These are phyloP conservation scores for Tuberolachnus salignus DNA, from an alignment of 2,888 invertebrate species.

Conservation along the genomic window DNA sequence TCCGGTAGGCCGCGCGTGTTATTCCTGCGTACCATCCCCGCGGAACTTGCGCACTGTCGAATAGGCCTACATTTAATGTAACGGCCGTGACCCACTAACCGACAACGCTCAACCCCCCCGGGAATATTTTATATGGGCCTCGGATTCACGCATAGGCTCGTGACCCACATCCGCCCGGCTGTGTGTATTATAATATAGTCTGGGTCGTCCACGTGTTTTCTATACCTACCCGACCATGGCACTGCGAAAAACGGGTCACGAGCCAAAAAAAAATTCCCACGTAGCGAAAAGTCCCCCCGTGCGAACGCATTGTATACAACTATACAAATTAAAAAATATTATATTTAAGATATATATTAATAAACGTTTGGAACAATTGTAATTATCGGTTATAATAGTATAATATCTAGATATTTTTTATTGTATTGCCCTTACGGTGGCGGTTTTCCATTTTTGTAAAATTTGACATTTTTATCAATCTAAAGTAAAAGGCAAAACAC, in stretches of 20 bases:
- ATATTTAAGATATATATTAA: too few relatives aligned
- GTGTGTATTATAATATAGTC: background rate
- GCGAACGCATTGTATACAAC: too few relatives aligned
- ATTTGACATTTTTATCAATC: too few relatives aligned
- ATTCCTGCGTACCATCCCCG: background rate
- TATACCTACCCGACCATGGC: background rate
- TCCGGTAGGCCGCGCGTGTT: background rate
- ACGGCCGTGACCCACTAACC: slow-evolving; percentile 49
- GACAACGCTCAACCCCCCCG: slow-evolving; percentile 42
- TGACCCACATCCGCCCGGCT: slow-evolving; percentile 26
- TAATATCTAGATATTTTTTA: too few relatives aligned
- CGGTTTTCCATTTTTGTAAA: too few relatives aligned
- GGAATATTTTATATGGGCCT: slow-evolving; percentile 41
- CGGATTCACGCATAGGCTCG: slow-evolving; percentile 21
- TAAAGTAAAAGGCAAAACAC: too few relatives aligned
- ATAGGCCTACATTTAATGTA: background rate
- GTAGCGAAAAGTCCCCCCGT: background rate
- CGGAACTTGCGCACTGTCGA: slow-evolving; percentile 32
- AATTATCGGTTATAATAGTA: too few relatives aligned
- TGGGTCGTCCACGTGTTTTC: slow-evolving; percentile 38
- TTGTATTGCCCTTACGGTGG: too few relatives aligned
- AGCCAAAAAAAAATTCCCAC: background rate
- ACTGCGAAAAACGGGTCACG: slow-evolving; percentile 5
- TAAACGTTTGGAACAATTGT: too few relatives aligned
- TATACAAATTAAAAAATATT: too few relatives aligned